Percentiles rank a stretch among this genome's conserved stretches.
phyloP scores from a whole-genome alignment of 2,888 invertebrate genomes.

The Macropis europaea region DNA sequence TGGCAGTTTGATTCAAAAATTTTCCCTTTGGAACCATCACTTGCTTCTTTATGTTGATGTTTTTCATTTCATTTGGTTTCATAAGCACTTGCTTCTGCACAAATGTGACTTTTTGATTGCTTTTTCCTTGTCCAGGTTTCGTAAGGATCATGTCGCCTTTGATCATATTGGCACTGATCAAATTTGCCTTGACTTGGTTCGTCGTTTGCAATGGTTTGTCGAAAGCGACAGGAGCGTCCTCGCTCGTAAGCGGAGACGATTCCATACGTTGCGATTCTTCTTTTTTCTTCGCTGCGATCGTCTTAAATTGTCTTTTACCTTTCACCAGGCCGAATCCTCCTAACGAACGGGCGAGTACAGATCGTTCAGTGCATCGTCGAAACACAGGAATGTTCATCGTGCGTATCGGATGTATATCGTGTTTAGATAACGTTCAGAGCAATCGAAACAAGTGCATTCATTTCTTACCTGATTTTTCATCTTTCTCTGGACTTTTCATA shows the following conservation, averaged over 20 bases:
- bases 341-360: conserved; percentile 9
- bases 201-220: conserved; percentile 74
- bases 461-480: conserved; percentile 67
- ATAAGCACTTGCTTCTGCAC: conserved; percentile 74
- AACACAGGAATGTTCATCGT: too few relatives aligned
- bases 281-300: conserved; percentile 67
- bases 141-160: conserved; percentile 78
- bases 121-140: conserved; percentile 74
- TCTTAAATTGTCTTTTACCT: conserved; percentile 67
- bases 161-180: conserved; percentile 80
- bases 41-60: conserved; percentile 67
- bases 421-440: neutral
- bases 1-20: conserved; percentile 53
- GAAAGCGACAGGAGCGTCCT: conserved; percentile 44
- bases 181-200: conserved; percentile 81
- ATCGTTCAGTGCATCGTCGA: neutral
- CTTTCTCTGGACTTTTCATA: conserved; percentile 77
- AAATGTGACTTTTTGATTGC: conserved; percentile 73
- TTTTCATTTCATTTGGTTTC: conserved; percentile 71
- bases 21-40: conserved; percentile 68
- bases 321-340: conserved; percentile 60
- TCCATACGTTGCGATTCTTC: conserved; percentile 62
- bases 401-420: too few relatives aligned
- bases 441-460: neutral
- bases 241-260: conserved; percentile 31